phyloP scores from a whole-genome alignment of 2,797 vertebrate species.

The Mus spretus region DNA sequence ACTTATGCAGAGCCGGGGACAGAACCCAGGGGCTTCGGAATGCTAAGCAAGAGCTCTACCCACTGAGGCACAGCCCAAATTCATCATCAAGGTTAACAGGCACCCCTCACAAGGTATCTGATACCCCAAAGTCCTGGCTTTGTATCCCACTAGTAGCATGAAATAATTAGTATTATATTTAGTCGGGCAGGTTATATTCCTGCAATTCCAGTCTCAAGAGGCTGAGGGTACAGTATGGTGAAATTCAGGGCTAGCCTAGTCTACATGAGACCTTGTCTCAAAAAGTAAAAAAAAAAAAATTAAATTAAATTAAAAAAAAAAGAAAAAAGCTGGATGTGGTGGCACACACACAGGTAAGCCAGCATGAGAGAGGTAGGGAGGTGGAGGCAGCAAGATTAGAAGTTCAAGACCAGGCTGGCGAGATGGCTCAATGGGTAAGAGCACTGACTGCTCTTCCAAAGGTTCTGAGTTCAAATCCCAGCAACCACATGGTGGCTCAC shows the following conservation, averaged over 20 bases:
- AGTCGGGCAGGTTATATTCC: background rate
- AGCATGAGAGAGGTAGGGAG: background rate
- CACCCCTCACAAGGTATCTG: background rate
- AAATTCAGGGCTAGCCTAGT: background rate
- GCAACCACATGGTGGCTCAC: no score
- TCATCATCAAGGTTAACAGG: background rate
- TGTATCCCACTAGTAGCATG: background rate
- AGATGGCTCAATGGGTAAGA: no score
- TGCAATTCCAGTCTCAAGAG: background rate
- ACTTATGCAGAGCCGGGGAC: background rate
- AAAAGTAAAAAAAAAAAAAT: background rate
- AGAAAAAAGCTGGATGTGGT: background rate
- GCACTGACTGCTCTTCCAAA: no score
- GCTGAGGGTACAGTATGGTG: background rate
- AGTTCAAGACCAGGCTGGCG: no score
- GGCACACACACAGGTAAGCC: no score
- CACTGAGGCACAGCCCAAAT: background rate
- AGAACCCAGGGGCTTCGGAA: background rate
- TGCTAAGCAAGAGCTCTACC: background rate
- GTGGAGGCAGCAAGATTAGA: background rate
- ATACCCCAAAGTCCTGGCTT: background rate
- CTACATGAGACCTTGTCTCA: background rate
- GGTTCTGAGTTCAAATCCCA: no score
- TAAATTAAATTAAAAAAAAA: background rate
- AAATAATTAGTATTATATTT: background rate